Conservation (phyloP, 2,113 vertebrate species). For the Eulacestoma nigropectus region DNA sequence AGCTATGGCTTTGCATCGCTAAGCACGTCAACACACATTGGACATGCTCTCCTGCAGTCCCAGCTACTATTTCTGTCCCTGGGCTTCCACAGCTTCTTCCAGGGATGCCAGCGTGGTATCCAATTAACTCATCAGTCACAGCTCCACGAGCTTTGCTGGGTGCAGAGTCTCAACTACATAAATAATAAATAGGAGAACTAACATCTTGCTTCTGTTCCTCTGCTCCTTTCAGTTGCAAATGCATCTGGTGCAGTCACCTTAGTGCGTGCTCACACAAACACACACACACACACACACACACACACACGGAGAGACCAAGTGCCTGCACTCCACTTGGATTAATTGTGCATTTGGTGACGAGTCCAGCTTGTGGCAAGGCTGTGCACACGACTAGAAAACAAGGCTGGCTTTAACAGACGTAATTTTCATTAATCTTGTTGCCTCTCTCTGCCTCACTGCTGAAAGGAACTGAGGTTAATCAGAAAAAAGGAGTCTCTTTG, state of each 20-base stretch:
- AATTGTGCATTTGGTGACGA: background rate
- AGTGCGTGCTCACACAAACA: background rate
- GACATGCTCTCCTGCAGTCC: background rate
- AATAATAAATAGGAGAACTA: constrained; percentile 47
- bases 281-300: background rate
- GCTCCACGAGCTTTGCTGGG: background rate
- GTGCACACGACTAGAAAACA: background rate
- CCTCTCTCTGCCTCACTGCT: background rate
- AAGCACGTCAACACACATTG: background rate
- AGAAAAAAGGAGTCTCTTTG: background rate
- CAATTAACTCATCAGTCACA: constrained; percentile 19
- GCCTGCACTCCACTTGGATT: background rate
- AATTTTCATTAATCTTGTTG: constrained; percentile 6
- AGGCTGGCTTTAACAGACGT: background rate
- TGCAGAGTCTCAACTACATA: background rate
- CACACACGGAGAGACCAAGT: accelerated
- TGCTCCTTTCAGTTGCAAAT: constrained; percentile 4
- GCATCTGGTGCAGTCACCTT: background rate
- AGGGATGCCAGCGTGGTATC: background rate
- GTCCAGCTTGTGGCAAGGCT: background rate
- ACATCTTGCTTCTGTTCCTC: background rate
- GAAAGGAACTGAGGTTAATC: constrained; percentile 2
- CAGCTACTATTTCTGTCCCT: background rate
- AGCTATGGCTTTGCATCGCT: background rate
- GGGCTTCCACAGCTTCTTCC: background rate